phyloP scores from a whole-genome alignment of 2,888 invertebrate genomes.

The Lasioglossum leucozonium region DNA sequence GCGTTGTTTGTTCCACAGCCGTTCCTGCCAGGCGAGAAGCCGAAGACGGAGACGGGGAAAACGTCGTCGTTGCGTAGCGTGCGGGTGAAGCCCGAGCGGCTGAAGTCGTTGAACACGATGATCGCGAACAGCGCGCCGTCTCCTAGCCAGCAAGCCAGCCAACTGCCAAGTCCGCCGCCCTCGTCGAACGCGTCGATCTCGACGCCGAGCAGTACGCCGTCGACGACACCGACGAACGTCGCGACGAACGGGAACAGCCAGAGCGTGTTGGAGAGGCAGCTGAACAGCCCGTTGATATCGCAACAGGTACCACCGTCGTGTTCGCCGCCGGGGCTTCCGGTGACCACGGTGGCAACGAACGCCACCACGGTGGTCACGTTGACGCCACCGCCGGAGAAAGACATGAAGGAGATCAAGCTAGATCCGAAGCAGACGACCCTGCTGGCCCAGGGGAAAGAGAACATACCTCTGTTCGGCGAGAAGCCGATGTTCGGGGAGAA shows the following conservation, averaged over 20 bases:
- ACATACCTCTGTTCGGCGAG: conserved; percentile 85
- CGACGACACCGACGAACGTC: conserved; percentile 79
- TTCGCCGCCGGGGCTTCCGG: conserved; percentile 76
- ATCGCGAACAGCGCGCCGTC: conserved; percentile 78
- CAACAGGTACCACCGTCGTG: conserved; percentile 76
- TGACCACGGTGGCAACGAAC: conserved; percentile 79
- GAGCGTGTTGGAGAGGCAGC: conserved; percentile 80
- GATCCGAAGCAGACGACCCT: conserved; percentile 82
- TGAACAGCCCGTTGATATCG: conserved; percentile 77
- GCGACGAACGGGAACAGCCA: conserved; percentile 61
- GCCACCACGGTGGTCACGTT: conserved; percentile 84
- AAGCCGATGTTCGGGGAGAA: conserved; percentile 80
- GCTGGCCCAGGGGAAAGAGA: conserved; percentile 86
- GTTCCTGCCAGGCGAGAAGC: conserved; percentile 81
- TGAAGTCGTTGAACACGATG: conserved; percentile 82
- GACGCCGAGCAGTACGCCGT: conserved; percentile 79
- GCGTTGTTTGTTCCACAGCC: conserved; percentile 75
- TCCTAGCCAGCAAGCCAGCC: conserved; percentile 72
- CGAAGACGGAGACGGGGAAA: conserved; percentile 84
- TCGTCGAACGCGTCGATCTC: conserved; percentile 79
- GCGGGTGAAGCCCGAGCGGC: conserved; percentile 88
- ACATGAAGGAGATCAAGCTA: conserved; percentile 81
- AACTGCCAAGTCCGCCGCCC: conserved; percentile 81
- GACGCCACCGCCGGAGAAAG: conserved; percentile 84
- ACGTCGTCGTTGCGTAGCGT: conserved; percentile 87